Conservation (phyloP, 2,113 vertebrate genomes). For the Artemisiospiza belli region DNA sequence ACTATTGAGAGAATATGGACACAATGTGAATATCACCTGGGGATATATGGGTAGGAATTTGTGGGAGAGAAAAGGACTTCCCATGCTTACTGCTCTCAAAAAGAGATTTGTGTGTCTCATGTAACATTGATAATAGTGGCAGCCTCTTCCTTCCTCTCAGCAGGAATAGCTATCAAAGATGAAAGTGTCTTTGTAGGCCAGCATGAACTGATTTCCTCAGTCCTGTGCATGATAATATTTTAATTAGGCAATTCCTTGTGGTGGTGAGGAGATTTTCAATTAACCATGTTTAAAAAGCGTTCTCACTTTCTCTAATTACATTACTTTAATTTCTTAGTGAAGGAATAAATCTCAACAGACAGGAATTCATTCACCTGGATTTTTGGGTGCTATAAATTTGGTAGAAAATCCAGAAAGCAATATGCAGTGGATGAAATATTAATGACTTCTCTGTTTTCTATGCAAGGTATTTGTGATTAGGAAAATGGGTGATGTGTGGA, state of each 20-base stretch:
- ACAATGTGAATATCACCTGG: background rate
- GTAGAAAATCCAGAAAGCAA: background rate
- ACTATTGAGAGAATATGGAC: background rate
- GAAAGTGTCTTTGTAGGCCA: constrained; percentile 1
- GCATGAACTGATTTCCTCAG: constrained; percentile 5
- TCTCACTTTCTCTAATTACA: constrained; percentile 18
- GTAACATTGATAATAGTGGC: background rate
- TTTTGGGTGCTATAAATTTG: background rate
- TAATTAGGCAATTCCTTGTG: constrained; percentile 50
- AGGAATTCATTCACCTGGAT: background rate
- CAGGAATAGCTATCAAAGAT: constrained; percentile 16
- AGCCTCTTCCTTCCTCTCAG: background rate
- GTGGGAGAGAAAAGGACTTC: background rate
- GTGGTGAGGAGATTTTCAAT: constrained; percentile 32
- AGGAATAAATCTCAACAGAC: background rate
- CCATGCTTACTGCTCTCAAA: background rate
- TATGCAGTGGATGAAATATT: background rate
- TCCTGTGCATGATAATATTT: constrained; percentile 21
- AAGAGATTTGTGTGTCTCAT: background rate
- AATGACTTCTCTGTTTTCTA: background rate
- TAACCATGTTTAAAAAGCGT: background rate
- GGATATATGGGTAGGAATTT: background rate
- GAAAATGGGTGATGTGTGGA: background rate
- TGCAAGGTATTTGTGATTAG: background rate
- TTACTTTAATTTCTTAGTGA: background rate